Base-by-base conservation (phyloP, 1,140 invertebrate species). In the Drosophila arizonae region DNA sequence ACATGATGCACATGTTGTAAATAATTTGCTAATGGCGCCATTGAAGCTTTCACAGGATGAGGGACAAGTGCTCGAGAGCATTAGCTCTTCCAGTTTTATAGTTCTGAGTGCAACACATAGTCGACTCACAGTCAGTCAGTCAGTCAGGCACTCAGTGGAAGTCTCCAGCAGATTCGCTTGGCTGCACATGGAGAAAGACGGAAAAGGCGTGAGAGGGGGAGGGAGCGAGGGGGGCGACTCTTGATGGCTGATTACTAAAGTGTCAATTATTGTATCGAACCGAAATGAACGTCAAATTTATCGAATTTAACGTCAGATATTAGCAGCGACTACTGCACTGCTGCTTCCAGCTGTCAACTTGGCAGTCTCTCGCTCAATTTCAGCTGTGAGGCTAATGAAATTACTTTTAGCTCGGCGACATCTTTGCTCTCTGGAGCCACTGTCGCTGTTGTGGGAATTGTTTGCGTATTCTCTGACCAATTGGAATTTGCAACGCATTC, bases 11-110 rank as follows among this genome's bases (percentile, higher is more conserved):
- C 64, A 84, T 79, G 77, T 85, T 85, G 74, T 81, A 79, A 86
- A 85, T 86, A 85, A 85, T 85, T 85, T 85, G 77, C 81, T 81
- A 85, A 85, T 86, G 81, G 81, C 77, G 67, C 77, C 69, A 56
- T 21, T 62, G 76, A 26, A 68, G 66, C 41, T 63, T 51, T 51
- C 17, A 55, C 28, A 51, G 66, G 9, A 45, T 28, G 36, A 56
- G 36, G 36, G 51, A 46, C 56, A 46, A 39, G 52, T 66, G 30
- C 21, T 64, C 43, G 8, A 15, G 11, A 36, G 13, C n/a, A 24
- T 28, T 24, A 21, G 3, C 2, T 61, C 28, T 39, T 63, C 9
- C 60, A 46, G 30, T 24, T 63, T 48, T 39, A 63, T 39, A 46
- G 50, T 54, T 62, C 39, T 46, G 15, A 65, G 26, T 48, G 39